Percentiles rank a stretch among this genome's conserved stretches.
phyloP scores from a whole-genome alignment of 2,797 vertebrate species.

The Pangasius larnaudii region DNA sequence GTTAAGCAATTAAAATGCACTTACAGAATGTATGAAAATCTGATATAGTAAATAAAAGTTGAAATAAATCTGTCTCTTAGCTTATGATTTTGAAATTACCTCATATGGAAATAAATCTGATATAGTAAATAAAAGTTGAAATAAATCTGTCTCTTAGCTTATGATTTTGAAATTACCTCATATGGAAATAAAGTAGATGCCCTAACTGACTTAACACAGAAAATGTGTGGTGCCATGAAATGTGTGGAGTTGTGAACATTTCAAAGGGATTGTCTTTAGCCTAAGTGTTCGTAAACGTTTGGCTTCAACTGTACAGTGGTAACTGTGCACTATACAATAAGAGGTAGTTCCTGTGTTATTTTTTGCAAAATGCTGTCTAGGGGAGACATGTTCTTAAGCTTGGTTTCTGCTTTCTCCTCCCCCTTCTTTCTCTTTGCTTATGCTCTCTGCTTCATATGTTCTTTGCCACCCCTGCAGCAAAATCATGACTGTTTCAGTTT shows the following conservation, averaged over 20 bases:
- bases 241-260: background rate
- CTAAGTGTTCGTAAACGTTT: background rate
- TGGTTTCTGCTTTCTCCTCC: slow-evolving; percentile 24
- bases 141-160: background rate
- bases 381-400: slow-evolving; percentile 27
- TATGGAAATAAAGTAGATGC: background rate
- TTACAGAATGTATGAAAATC: background rate
- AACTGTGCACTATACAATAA: background rate
- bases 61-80: background rate
- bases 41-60: background rate
- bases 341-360: background rate
- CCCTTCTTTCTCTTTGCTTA: background rate
- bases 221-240: background rate
- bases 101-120: background rate
- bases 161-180: slow-evolving; percentile 14
- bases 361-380: slow-evolving; percentile 54
- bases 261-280: background rate
- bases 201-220: background rate
- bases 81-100: slow-evolving; percentile 15
- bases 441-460: slow-evolving; percentile 30
- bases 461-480: background rate
- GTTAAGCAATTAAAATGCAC: background rate
- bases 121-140: background rate
- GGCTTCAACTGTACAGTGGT: background rate
- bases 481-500: background rate